A percentile compares a stretch with the other conserved stretches of the same genome.
phyloP scores from a whole-genome alignment of 2,888 invertebrate species.

The Dorcus parallelipipedus region DNA sequence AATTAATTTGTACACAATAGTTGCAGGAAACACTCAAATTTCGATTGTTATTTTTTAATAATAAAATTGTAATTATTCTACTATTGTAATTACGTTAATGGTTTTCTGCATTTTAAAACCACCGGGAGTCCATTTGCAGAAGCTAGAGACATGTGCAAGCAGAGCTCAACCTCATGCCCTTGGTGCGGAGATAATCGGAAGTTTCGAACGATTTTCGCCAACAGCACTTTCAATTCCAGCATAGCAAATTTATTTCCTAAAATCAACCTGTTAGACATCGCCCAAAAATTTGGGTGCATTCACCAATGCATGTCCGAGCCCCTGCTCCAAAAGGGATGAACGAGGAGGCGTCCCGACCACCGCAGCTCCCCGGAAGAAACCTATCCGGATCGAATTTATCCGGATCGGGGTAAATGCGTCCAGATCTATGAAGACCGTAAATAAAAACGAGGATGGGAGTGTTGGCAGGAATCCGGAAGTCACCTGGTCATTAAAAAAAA shows the following conservation, averaged over 20 bases:
- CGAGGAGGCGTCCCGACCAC: not conserved
- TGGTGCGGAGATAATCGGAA: not conserved
- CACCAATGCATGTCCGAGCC: conserved; percentile 1
- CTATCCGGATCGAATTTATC: conserved; percentile 13
- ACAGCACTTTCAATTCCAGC: not conserved
- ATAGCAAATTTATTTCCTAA: conserved; percentile 4
- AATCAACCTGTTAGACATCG: not conserved
- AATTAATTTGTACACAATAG: too few species aligned
- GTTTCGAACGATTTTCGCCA: too few species aligned
- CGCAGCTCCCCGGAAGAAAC: conserved; percentile 14
- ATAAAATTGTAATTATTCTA: too few species aligned
- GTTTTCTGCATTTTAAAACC: too few species aligned
- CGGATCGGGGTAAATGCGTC: not conserved
- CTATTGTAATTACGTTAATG: too few species aligned
- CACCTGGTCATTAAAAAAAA: not conserved
- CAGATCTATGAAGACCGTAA: conserved; percentile 12
- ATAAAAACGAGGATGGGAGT: not conserved
- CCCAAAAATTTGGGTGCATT: not conserved
- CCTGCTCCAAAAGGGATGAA: not conserved
- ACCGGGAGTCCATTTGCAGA: too few species aligned
- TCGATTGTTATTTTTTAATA: too few species aligned
- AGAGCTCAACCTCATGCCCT: not conserved
- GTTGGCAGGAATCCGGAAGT: too few species aligned
- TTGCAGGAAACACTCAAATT: too few species aligned
- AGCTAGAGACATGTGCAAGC: too few species aligned